phyloP scores from a whole-genome alignment of 2,888 invertebrate genomes.

The Alentia gelatinosa region DNA sequence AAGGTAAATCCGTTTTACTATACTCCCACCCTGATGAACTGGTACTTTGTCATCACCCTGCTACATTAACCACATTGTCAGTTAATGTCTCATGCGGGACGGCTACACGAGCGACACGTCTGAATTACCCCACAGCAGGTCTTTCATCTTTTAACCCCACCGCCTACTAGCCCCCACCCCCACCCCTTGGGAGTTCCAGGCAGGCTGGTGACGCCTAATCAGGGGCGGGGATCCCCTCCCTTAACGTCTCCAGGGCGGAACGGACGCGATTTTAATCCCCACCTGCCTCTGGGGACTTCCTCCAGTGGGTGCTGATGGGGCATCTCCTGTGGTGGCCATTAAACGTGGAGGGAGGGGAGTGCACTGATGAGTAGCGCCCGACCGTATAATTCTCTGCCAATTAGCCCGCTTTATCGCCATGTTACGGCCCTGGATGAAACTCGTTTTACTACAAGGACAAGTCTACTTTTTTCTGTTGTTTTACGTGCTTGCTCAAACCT shows the following conservation, averaged over 20 bases:
- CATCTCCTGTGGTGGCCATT: not conserved
- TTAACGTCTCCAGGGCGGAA: not conserved
- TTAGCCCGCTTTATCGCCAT: not conserved
- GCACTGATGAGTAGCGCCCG: not conserved
- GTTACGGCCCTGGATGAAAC: not conserved
- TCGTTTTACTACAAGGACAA: not conserved
- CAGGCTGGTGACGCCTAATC: not conserved
- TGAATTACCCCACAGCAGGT: too few species aligned
- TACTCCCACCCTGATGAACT: too few species aligned
- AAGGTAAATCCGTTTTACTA: too few species aligned
- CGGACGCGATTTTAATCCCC: not conserved
- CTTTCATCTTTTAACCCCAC: too few species aligned
- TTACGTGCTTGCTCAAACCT: too few species aligned
- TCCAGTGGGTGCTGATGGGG: not conserved
- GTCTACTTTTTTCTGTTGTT: too few species aligned
- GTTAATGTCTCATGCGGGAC: too few species aligned
- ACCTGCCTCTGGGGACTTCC: not conserved
- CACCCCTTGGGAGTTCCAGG: not conserved
- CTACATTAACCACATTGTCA: too few species aligned
- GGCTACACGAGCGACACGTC: too few species aligned
- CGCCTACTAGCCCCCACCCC: not conserved
- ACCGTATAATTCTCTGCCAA: not conserved
- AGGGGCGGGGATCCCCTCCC: not conserved
- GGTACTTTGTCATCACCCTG: too few species aligned
- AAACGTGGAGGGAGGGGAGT: not conserved